Percentiles rank a stretch among this genome's conserved stretches.
phyloP scores from a whole-genome alignment of 2,888 invertebrate species.

The Trichopria drosophilae region DNA sequence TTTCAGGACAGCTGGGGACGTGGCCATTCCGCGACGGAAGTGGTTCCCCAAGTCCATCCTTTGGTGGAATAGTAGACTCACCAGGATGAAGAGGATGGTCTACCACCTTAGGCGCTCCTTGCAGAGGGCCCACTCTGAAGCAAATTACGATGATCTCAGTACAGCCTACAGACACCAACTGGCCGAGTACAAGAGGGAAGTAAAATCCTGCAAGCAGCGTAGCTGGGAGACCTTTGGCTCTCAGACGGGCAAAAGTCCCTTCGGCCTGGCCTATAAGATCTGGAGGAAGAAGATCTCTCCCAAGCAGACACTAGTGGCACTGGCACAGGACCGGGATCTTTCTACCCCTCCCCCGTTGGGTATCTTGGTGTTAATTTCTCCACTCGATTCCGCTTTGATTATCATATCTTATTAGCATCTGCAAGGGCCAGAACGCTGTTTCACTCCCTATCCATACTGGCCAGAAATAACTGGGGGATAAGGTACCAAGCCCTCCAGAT shows the following conservation, averaged over 20 bases:
- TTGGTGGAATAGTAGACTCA: slow-evolving; percentile 8
- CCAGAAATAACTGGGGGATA: too few relatives aligned
- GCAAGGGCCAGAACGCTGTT: too few relatives aligned
- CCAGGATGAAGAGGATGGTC: background rate
- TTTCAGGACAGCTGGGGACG: background rate
- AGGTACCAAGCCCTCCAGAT: too few relatives aligned
- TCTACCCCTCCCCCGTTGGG: too few relatives aligned
- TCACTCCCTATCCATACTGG: too few relatives aligned
- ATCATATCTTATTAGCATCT: too few relatives aligned
- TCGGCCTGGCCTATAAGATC: slow-evolving; percentile 1
- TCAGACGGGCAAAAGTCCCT: background rate
- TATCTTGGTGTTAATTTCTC: too few relatives aligned
- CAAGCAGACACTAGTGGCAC: too few relatives aligned
- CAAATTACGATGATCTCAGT: rapidly evolving
- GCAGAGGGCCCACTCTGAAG: background rate
- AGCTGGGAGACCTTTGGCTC: slow-evolving; percentile 1
- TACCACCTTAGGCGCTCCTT: background rate
- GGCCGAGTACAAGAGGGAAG: background rate
- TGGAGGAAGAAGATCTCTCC: background rate
- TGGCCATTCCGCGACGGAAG: background rate
- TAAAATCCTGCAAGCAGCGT: rapidly evolving
- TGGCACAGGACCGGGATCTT: too few relatives aligned
- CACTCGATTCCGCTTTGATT: too few relatives aligned
- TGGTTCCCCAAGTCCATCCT: background rate
- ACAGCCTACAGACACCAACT: background rate